A percentile compares a stretch with the other conserved stretches of the same genome.
These are phyloP conservation scores for Montipora efflorescens DNA, from an alignment of 64 coral and sea anemone species.

Conservation along the genomic window DNA sequence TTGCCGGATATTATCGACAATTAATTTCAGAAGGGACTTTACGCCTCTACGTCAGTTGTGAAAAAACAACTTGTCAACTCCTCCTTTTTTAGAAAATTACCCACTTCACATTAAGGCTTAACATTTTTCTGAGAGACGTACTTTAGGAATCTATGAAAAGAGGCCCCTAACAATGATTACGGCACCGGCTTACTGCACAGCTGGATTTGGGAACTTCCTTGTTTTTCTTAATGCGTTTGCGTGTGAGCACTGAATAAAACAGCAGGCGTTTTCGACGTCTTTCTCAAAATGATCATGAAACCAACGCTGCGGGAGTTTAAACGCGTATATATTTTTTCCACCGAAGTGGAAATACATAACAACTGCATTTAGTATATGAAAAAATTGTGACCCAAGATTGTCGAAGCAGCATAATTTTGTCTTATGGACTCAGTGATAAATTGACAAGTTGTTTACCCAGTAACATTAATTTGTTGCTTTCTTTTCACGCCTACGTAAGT, in stretches of 20 bases:
- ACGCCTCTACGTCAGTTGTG: too few relatives aligned
- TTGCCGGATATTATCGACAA: too few relatives aligned
- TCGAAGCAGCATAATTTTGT: not conserved
- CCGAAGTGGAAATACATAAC: not conserved
- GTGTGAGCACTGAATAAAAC: conserved; percentile 14
- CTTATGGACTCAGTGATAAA: conserved; percentile 34
- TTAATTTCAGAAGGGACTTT: too few relatives aligned
- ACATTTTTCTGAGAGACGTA: not conserved
- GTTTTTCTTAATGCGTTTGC: not conserved
- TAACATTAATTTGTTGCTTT: conserved; percentile 2
- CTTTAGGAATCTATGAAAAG: not conserved
- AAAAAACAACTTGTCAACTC: too few relatives aligned
- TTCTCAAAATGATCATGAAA: conserved; percentile 12
- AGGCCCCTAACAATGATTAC: not conserved
- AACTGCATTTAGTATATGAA: not conserved
- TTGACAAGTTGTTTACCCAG: conserved; percentile 79
- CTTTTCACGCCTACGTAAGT: conserved; percentile 49
- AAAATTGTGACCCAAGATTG: not conserved
- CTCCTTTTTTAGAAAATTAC: too few relatives aligned
- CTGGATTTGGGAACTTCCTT: not conserved
- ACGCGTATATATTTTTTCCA: not conserved
- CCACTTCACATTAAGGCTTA: not conserved
- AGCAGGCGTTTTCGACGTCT: not conserved
- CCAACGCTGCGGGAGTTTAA: not conserved
- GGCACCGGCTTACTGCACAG: not conserved